Evolutionary conservation across 2,888 invertebrate genomes (phyloP), one percentile per base, ranked within the genome.

Genomic region (Odontomyia ornata): DNA sequence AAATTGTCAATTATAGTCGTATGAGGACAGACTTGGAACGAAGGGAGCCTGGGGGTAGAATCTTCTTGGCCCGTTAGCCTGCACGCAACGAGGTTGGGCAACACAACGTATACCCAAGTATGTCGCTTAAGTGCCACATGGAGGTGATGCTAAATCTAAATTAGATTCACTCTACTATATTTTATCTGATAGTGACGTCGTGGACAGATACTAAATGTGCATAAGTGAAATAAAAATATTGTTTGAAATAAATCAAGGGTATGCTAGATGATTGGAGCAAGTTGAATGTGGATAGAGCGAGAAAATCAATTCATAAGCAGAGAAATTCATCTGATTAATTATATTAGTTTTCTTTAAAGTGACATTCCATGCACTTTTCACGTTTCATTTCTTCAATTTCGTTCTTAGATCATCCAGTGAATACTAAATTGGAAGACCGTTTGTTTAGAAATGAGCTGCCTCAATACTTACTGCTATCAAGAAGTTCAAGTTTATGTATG

Each of bases 1-100:
- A 73, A 73, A 73, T 73, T 73, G 73, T 57, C 73, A 57, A 57
- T 57, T 73, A 27, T 2, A n/a, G n/a, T n/a, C n/a, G n/a, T n/a
- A 25, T 18, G 64, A 15, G 15, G 64, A 28, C 30, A 28, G 64
- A 64, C 64, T 11, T 64, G 7, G 7, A 21, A 36, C 3, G 36
- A 9, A 9, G 5, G 9, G 36, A 5, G 36, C 36, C 3, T 15
- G 28, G 64, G 28, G 18, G 64, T 28, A 30, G 21, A 13, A 1
- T 15, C 64, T 30, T 64, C 64, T 28, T 30, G 18, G 11, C 15
- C 60, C 21, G 11, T 11, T 21, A 18, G 13, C 25, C 18, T 60
- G 57, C 57, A 60, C 7, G 30, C 28, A 27, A n/a, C n/a, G 64
- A 15, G 30, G 13, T 28, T 64, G 64, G 5, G 30, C 28, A 27